Base-by-base conservation (phyloP, 2,888 invertebrate species). In the Drosophila kuntzei region DNA sequence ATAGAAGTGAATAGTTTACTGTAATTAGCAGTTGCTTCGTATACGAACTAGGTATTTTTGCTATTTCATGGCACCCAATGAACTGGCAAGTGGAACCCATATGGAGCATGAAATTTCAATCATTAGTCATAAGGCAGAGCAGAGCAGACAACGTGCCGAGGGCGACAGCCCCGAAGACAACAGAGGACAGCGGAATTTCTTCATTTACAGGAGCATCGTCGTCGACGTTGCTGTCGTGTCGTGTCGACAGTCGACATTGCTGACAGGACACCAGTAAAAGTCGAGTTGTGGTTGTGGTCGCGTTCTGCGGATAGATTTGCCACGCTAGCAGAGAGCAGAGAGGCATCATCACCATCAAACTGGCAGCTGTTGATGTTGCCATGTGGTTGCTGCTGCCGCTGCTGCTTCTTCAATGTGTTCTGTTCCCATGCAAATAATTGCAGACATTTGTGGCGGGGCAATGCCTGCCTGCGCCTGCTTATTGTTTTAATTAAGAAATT, bases 401-500 rank as follows among this genome's bases (percentile, higher is more conserved):
- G n/a, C n/a, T 4, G 22, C 2, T 27, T 34, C n/a, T 37, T 55
- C n/a, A 29, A 53, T 63, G 55, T 47, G 47, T 70, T 72, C 27
- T 47, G 47, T 70, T 72, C 27, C 32, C 88, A 81, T 85, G 82
- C 78, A 86, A 86, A 83, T 83, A 83, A 87, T 88, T 86, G 84
- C 80, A 71, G 80, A 76, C 89, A 84, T 88, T 84, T 87, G 84
- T 64, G 84, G 87, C 72, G 66, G n/a, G n/a, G n/a, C n/a, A n/a
- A n/a, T 36, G 58, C 27, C n/a, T 34, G 34, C 34, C 50, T 43
- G 34, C 34, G 74, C 61, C 80, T 76, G 80, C 87, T 86, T 88
- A 83, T 88, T 83, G 82, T 83, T 88, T 83, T 83, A 86, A 83
- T 83, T 83, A 83, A 86, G 82, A 83, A 82, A 88, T 83, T 83